Base-by-base conservation (phyloP, 2,888 invertebrate species). In the Heteromurus nitidus region DNA sequence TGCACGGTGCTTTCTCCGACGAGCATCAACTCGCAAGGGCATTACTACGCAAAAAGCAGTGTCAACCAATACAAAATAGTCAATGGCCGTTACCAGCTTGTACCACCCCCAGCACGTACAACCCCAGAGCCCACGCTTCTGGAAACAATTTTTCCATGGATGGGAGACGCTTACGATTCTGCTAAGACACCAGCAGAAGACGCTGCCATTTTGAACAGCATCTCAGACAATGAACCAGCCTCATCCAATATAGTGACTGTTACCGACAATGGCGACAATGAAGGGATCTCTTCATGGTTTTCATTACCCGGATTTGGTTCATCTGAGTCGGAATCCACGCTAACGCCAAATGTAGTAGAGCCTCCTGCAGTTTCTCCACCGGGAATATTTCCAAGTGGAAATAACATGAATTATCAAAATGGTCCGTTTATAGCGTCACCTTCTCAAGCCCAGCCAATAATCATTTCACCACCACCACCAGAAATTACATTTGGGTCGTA, bases 61-160 rank as follows among this genome's bases (percentile, higher is more conserved):
- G 67, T 80, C 9, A 80, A 65, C 50, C 44, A 53, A 22, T 82
- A 82, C 31, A 53, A 73, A 24, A 47, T 82, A 16, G 24, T 60
- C 0, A 82, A 82, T 53, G 82, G 82, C 16, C 53, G 67, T 24
- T 65, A 58, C 16, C 44, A 55, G 20, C 53, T 30, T 22, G 20
- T 53, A 13, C 31, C 75, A 26, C 28, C 65, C 13, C 30, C 60
- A 58, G 50, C 64, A 5, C 62, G 67, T 2, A 82, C 82, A 36
- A 82, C 82, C 16, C 77, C 74, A 2, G 44, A 60, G 2, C 82
- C 82, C 22, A 58, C 53, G 0, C 31, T 80, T 24, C 20, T 82
- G 16, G 82, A 82, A 74, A 82, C 79, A 13, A 62, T 68, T 42
- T 79, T 82, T 20, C 82, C 82, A 18, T 79, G 68, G 69, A 36